Evolutionary conservation across 2,888 invertebrate genomes (phyloP).

Genomic region (Pristionchus mayeri): DNA sequence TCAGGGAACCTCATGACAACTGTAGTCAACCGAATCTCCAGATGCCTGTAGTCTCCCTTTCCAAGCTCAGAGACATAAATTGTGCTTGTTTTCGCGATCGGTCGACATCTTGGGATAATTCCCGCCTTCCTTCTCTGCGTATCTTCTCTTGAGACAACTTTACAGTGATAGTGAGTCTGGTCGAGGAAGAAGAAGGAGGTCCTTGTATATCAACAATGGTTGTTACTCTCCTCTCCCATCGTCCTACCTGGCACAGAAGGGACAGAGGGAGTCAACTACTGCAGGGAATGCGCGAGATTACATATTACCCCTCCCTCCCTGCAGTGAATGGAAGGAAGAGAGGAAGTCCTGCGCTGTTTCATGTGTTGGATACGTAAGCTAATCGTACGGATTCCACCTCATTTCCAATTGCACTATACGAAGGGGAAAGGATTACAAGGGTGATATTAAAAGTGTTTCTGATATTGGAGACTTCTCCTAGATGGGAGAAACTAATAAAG

Average conservation of each 20-base stretch:
- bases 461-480: background rate
- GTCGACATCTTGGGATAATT: conserved; percentile 18
- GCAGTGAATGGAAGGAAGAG: background rate
- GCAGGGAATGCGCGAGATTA: too few relatives aligned
- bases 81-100: background rate
- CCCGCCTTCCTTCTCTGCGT: background rate
- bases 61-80: conserved; percentile 20
- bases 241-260: conserved; percentile 16
- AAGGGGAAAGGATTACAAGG: background rate
- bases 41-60: background rate
- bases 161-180: background rate
- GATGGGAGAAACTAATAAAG: too few relatives aligned
- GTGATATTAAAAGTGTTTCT: background rate
- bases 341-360: conserved; percentile 24
- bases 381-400: background rate
- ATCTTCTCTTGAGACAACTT: too few relatives aligned
- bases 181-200: conserved; percentile 3
- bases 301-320: conserved; percentile 1
- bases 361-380: background rate
- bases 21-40: background rate
- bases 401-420: background rate
- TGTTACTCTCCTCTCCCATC: background rate
- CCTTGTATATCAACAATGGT: conserved; percentile 35
- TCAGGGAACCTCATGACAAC: background rate
- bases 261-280: background rate